Evolutionary conservation across 2,888 invertebrate species (phyloP).

Genomic region (Tillus elongatus): DNA sequence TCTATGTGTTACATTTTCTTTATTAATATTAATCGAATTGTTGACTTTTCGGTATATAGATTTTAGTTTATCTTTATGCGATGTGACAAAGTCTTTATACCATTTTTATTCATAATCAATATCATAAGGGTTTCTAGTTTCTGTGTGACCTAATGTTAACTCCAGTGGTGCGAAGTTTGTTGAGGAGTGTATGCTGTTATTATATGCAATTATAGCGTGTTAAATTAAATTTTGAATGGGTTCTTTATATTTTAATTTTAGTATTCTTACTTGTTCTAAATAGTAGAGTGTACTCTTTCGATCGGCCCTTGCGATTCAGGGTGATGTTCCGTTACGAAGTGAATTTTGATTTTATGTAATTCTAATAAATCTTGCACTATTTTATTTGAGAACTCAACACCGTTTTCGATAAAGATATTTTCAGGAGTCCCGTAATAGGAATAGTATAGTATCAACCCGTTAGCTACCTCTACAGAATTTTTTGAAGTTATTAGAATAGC

Average conservation of each 20-base stretch:
- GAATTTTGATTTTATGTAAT: slow-evolving; percentile 13
- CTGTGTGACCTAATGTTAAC: too few relatives aligned
- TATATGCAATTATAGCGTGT: too few relatives aligned
- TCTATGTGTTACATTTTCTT: background rate
- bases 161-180: slow-evolving; percentile 6
- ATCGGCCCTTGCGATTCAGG: slow-evolving; percentile 14
- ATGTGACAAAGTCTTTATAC: background rate
- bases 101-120: background rate
- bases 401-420: slow-evolving; percentile 11
- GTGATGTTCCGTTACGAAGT: slow-evolving; percentile 13
- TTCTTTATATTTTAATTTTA: slow-evolving; percentile 8
- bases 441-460: too few relatives aligned
- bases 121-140: too few relatives aligned
- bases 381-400: slow-evolving; percentile 12
- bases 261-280: slow-evolving; percentile 12
- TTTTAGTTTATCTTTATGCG: slow-evolving; percentile 4
- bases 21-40: background rate
- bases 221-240: too few relatives aligned
- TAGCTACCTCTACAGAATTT: slow-evolving; percentile 7
- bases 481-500: slow-evolving; percentile 11
- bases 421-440: slow-evolving; percentile 8
- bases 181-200: slow-evolving; percentile 6
- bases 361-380: slow-evolving; percentile 9
- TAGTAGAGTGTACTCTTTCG: slow-evolving; percentile 16
- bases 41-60: background rate